Evolutionary conservation across 92 coral and sea anemone species (phyloP).

Genomic region (Phymanthus crucifer): DNA sequence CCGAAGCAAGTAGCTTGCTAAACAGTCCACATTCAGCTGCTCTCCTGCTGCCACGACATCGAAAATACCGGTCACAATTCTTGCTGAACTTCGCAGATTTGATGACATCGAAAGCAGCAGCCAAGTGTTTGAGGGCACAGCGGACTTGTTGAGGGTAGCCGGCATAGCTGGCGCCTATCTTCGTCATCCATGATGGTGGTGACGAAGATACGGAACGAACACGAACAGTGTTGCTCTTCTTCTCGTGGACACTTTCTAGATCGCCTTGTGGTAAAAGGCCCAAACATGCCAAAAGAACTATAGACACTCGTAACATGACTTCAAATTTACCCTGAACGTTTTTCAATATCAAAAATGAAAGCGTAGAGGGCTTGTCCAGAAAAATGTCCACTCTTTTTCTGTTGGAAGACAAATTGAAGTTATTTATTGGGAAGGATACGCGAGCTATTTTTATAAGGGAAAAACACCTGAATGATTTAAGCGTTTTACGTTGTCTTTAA

Average conservation of each 20-base stretch:
- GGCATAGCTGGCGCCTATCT: neutral
- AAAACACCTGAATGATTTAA: neutral
- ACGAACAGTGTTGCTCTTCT: neutral
- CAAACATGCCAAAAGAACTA: too few relatives aligned
- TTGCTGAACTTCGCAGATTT: neutral
- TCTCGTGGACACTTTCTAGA: neutral
- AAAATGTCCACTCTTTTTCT: neutral
- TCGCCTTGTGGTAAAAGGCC: too few relatives aligned
- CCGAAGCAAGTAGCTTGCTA: slow-evolving; percentile 33
- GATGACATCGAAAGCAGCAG: neutral
- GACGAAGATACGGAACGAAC: neutral
- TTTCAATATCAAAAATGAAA: too few relatives aligned
- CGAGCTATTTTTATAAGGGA: neutral
- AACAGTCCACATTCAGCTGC: slow-evolving; percentile 50
- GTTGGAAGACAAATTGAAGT: neutral
- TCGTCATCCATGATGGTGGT: slow-evolving; percentile 27
- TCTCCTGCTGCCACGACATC: slow-evolving; percentile 38
- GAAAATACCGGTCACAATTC: slow-evolving; percentile 55
- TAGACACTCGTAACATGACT: too few relatives aligned
- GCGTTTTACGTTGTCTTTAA: neutral
- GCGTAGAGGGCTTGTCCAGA: too few relatives aligned
- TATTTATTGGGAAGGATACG: neutral
- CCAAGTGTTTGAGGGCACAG: neutral
- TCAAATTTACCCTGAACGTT: too few relatives aligned
- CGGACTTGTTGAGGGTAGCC: slow-evolving; percentile 17